phyloP scores from a whole-genome alignment of 2,888 invertebrate genomes.

The Lucinisca nassula region DNA sequence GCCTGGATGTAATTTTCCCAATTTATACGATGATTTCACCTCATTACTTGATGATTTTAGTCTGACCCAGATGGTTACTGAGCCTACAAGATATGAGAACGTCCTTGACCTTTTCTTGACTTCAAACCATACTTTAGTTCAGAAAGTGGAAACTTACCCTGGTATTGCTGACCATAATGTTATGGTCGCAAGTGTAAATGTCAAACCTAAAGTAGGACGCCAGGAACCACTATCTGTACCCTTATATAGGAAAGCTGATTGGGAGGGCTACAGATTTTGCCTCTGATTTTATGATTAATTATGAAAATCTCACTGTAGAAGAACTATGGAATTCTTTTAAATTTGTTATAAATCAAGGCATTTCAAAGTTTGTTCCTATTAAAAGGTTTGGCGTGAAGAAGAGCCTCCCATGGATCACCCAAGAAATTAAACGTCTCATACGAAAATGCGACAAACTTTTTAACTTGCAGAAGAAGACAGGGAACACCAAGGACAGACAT shows the following conservation, averaged over 20 bases:
- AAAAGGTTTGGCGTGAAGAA: constrained; percentile 16
- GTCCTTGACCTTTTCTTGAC: constrained; percentile 29
- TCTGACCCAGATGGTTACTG: constrained; percentile 20
- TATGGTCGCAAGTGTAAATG: background rate
- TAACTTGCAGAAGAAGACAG: background rate
- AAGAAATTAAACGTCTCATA: background rate
- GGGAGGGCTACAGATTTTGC: constrained; percentile 5
- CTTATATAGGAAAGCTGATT: constrained; percentile 13
- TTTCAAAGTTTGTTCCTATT: constrained; percentile 24
- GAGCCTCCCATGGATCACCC: constrained; percentile 7
- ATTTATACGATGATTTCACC: constrained; percentile 12
- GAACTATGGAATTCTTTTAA: constrained; percentile 3
- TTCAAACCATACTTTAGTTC: constrained; percentile 18
- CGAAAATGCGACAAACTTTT: background rate
- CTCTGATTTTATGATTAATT: background rate
- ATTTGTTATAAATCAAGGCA: background rate
- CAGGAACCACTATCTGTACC: background rate
- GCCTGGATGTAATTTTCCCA: background rate
- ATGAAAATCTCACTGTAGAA: background rate
- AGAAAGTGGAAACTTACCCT: background rate
- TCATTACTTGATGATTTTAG: constrained; percentile 27
- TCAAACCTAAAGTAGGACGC: background rate
- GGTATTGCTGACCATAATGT: constrained; percentile 31
- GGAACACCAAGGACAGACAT: constrained; percentile 14
- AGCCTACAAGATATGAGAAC: constrained; percentile 23